These are phyloP conservation scores for Pelosia muscerda DNA, from an alignment of 2,888 invertebrate species.

Conservation along the genomic window DNA sequence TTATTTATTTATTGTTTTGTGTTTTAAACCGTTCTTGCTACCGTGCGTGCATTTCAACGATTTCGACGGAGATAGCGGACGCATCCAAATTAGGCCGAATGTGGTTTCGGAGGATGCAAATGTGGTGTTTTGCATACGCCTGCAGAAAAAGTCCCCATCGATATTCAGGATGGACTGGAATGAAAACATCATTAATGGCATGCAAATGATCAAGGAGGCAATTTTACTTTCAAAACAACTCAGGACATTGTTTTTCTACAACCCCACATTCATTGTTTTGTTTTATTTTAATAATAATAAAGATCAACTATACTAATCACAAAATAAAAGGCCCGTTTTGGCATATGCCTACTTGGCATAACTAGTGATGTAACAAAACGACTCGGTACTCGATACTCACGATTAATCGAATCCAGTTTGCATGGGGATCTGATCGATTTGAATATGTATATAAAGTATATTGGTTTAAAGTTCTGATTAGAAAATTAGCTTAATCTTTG, in stretches of 20 bases:
- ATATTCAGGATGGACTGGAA: slow-evolving; percentile 66
- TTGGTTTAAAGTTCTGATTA: too few relatives aligned
- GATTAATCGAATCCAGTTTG: too few relatives aligned
- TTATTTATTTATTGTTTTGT: slow-evolving; percentile 84
- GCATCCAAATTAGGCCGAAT: slow-evolving; percentile 82
- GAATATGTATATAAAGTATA: too few relatives aligned
- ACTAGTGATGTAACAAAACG: too few relatives aligned
- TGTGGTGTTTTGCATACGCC: slow-evolving; percentile 76
- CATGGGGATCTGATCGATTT: too few relatives aligned
- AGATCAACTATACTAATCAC: slow-evolving; percentile 23
- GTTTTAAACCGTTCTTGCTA: slow-evolving; percentile 78
- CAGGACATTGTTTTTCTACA: slow-evolving; percentile 41
- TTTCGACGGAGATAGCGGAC: slow-evolving; percentile 74
- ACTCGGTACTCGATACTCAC: too few relatives aligned
- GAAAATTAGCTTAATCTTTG: too few relatives aligned
- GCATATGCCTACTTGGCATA: too few relatives aligned
- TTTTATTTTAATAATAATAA: slow-evolving; percentile 42
- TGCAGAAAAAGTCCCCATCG: slow-evolving; percentile 66
- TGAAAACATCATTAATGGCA: slow-evolving; percentile 79
- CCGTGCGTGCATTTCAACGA: slow-evolving; percentile 83
- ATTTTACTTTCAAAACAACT: slow-evolving; percentile 53
- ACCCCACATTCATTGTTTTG: slow-evolving; percentile 32
- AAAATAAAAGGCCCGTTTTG: too few relatives aligned
- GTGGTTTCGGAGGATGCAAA: slow-evolving; percentile 77
- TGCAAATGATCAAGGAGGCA: slow-evolving; percentile 61